phyloP scores from a whole-genome alignment of 2,888 invertebrate species.

The Helobdella robusta region DNA sequence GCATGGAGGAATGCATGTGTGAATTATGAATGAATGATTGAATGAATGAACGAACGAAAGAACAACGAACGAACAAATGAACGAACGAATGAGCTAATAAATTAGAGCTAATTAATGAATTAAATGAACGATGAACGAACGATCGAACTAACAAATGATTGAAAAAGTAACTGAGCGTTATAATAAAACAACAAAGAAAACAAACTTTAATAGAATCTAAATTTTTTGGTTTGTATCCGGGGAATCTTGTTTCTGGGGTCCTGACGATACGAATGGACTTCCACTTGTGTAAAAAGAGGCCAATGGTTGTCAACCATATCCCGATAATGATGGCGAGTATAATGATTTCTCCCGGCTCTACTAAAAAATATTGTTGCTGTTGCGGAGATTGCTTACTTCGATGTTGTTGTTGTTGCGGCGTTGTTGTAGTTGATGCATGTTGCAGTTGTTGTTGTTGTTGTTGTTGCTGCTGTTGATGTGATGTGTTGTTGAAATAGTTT shows the following conservation, averaged over 20 bases:
- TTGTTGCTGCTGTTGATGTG: slow-evolving; percentile 9
- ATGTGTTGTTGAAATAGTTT: background rate
- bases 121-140: too few species aligned
- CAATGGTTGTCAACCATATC: slow-evolving; percentile 44
- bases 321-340: slow-evolving; percentile 28
- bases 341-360: slow-evolving; percentile 30
- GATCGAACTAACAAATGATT: too few species aligned
- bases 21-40: too few species aligned
- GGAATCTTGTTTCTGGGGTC: slow-evolving; percentile 42
- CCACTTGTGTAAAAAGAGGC: slow-evolving; percentile 45
- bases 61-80: too few species aligned
- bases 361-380: background rate
- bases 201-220: slow-evolving; percentile 42
- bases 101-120: too few species aligned
- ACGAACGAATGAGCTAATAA: too few species aligned
- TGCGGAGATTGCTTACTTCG: slow-evolving; percentile 8
- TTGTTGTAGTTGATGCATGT: too few species aligned
- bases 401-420: slow-evolving; percentile 7
- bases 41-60: too few species aligned
- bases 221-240: slow-evolving; percentile 43
- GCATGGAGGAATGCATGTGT: too few species aligned
- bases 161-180: too few species aligned
- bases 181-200: too few species aligned
- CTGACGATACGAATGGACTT: slow-evolving; percentile 45
- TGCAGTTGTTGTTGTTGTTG: background rate